Base-by-base conservation (phyloP, 64 coral and sea anemone genomes). In the Actinia equina region DNA sequence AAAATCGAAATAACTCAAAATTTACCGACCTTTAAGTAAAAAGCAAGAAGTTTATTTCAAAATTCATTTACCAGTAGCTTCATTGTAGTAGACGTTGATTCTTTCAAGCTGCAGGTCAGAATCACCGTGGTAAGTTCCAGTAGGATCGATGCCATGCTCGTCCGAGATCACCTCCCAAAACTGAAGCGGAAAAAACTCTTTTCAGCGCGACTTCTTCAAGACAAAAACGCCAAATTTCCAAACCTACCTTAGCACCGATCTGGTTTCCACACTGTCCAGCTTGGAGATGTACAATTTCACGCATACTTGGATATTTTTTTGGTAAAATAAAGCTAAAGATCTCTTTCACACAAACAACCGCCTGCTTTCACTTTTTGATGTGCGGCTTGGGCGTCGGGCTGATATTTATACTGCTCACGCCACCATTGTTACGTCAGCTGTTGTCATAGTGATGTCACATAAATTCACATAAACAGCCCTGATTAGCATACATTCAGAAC, bases 241-340 rank as follows among this genome's bases (percentile, higher is more conserved):
- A 25, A 67, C 84, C 17, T 85, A 94, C 93, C 86, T 94, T 94
- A 43, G 93, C 93, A 71, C 93, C 93, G 43, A 94, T 94, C 81
- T 94, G 93, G 61, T 93, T 93, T 17, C 91, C 91, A 79, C 91
- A 93, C 87, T 93, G 91, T 57, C 91, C 91, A 51, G 91, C 93
- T 59, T 94, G 93, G 45, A 90, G 80, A 94, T 94, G 93, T 23
- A 94, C 93, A 77, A 94, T 94, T 94, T 94, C 93, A 77, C 93
- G 89, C 93, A 94, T 94, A 74, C 18, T 85, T 91, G 26, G 63
- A 30, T 63, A 79, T 54, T 86, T 59, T 88, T 65, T 59, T 42
- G 16, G 83, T 37, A 37, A 25, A 61, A 85, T 85, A 85, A 85
- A 59, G 10, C 41, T 58, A 63, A n/a, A 74, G 18, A 13, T 16